A percentile compares a stretch with the other conserved stretches of the same genome.
These are phyloP conservation scores for Eidolon dupreanum DNA, from an alignment of 2,797 vertebrate genomes.

Conservation along the genomic window DNA sequence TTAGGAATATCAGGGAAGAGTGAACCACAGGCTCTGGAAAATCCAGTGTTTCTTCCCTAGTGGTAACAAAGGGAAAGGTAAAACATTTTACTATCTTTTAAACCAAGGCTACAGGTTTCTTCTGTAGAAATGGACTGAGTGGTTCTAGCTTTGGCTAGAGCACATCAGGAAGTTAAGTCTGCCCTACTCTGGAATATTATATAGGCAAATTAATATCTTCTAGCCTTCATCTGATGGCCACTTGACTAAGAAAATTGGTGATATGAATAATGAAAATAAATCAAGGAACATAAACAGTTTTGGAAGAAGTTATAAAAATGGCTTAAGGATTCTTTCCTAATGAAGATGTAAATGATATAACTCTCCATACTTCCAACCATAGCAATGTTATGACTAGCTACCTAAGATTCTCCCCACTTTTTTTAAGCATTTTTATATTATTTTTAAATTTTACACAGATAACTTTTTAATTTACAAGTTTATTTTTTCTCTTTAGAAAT, in stretches of 20 bases:
- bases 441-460: slow-evolving; percentile 9
- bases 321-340: background rate
- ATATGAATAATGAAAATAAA: background rate
- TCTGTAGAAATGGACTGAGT: background rate
- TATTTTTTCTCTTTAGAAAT: background rate
- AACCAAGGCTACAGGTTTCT: background rate
- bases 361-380: background rate
- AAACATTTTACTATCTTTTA: background rate
- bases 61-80: background rate
- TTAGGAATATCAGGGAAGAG: background rate
- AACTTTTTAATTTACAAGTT: background rate
- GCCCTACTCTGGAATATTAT: background rate
- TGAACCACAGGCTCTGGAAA: background rate
- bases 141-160: background rate
- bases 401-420: background rate
- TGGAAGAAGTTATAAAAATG: slow-evolving; percentile 3
- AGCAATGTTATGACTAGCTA: background rate
- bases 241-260: background rate
- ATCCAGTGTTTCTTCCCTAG: background rate
- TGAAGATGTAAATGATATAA: slow-evolving; percentile 4
- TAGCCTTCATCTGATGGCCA: background rate
- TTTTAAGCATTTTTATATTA: background rate
- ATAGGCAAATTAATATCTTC: background rate
- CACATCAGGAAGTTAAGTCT: background rate
- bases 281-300: background rate